Evolutionary conservation across 92 coral and sea anemone species (phyloP).

Genomic region (Epizoanthus ramosus): DNA sequence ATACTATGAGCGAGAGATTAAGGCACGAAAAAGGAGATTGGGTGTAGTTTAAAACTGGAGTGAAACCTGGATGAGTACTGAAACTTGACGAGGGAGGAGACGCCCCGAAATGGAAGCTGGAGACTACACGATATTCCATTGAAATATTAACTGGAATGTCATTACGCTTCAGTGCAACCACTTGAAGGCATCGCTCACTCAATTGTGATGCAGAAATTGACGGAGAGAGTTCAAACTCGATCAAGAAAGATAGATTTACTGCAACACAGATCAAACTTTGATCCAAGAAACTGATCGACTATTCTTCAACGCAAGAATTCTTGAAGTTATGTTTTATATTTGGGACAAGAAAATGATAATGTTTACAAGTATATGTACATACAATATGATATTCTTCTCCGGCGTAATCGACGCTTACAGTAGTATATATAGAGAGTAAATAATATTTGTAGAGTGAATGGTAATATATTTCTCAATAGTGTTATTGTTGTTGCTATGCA

Average conservation of each 20-base stretch:
- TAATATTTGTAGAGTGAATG: background rate
- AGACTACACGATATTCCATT: too few species aligned
- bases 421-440: background rate
- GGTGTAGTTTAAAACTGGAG: constrained; percentile 35
- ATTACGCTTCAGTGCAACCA: too few species aligned
- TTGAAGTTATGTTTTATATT: background rate
- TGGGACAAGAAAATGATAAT: background rate
- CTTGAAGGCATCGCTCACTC: too few species aligned
- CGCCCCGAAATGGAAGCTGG: too few species aligned
- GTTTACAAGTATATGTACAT: constrained; percentile 4
- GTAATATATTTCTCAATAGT: background rate
- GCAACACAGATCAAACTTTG: too few species aligned
- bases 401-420: constrained; percentile 2
- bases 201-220: too few species aligned
- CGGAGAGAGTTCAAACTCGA: too few species aligned
- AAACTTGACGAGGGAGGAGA: background rate
- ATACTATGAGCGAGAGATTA: constrained; percentile 62
- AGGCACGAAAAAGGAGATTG: constrained; percentile 68
- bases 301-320: background rate
- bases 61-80: background rate
- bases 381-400: background rate
- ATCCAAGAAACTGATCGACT: background rate
- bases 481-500: constrained; percentile 6
- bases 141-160: too few species aligned
- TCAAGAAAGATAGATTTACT: too few species aligned